These are phyloP conservation scores for Macaria notata DNA, from an alignment of 2,888 invertebrate species.

Conservation along the genomic window DNA sequence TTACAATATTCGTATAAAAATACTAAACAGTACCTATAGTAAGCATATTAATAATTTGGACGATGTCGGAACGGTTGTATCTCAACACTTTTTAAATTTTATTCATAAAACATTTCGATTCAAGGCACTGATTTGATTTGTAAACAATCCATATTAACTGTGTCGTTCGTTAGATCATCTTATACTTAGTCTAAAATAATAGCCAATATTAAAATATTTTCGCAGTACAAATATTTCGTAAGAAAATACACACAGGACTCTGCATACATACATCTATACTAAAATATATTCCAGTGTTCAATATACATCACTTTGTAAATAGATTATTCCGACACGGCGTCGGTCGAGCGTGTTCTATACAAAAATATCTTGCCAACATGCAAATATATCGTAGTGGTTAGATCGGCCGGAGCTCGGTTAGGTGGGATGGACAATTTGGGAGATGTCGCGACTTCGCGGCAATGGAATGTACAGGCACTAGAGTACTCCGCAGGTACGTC, in stretches of 20 bases:
- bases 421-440: constrained; percentile 77
- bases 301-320: constrained; percentile 77
- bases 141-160: constrained; percentile 74
- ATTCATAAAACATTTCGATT: constrained; percentile 64
- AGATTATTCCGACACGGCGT: constrained; percentile 57
- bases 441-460: constrained; percentile 59
- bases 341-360: constrained; percentile 69
- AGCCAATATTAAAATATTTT: constrained; percentile 79
- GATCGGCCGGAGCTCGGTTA: constrained; percentile 56
- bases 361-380: constrained; percentile 68
- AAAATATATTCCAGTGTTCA: constrained; percentile 71
- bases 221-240: constrained; percentile 74
- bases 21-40: constrained; percentile 43
- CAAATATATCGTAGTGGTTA: constrained; percentile 53
- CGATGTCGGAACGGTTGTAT: constrained; percentile 46
- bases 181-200: constrained; percentile 73
- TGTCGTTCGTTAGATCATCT: constrained; percentile 66
- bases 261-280: constrained; percentile 76
- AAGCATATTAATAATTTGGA: constrained; percentile 54
- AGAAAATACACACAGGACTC: constrained; percentile 79
- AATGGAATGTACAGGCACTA: constrained; percentile 74
- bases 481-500: too few species aligned
- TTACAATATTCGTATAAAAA: constrained; percentile 41
- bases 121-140: constrained; percentile 77
- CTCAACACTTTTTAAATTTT: constrained; percentile 47